Evolutionary conservation across 2,888 invertebrate genomes (phyloP).

Genomic region (Isotomurus palustris): DNA sequence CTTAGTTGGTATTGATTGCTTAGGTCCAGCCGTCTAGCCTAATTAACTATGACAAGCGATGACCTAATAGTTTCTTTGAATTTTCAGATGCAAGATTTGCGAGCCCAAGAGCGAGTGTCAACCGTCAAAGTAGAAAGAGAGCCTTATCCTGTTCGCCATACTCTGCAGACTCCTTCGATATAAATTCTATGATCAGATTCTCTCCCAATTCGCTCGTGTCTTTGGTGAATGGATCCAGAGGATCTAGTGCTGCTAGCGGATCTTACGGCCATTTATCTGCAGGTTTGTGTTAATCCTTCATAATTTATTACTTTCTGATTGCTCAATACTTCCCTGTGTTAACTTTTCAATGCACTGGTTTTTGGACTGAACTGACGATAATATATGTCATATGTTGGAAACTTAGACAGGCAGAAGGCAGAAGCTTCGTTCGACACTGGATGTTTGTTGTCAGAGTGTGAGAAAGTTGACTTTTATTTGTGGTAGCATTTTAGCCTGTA

Average conservation of each 20-base stretch:
- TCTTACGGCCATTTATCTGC: constrained; percentile 96
- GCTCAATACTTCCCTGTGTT: background rate
- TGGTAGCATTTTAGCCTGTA: too few relatives aligned
- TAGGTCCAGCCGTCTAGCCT: too few relatives aligned
- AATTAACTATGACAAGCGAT: background rate
- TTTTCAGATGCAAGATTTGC: constrained; percentile 61
- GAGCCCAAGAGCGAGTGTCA: constrained; percentile 60
- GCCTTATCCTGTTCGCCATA: constrained; percentile 87
- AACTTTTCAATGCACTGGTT: background rate
- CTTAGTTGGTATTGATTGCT: background rate
- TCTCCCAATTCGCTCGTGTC: constrained; percentile 86
- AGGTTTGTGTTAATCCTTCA: constrained; percentile 54
- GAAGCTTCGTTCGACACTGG: too few relatives aligned
- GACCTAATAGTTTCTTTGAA: background rate
- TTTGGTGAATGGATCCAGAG: constrained; percentile 74
- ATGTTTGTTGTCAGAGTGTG: too few relatives aligned
- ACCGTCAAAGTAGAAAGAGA: constrained; percentile 74
- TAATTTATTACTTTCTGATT: background rate
- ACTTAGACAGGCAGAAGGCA: too few relatives aligned
- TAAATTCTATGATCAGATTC: constrained; percentile 91
- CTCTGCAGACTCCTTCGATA: constrained; percentile 87
- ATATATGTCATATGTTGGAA: too few relatives aligned
- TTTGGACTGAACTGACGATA: too few relatives aligned
- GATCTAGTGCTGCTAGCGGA: constrained; percentile 73
- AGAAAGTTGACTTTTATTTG: too few relatives aligned